These are phyloP conservation scores for Drosophila yooni DNA, from an alignment of 2,888 invertebrate species.

Conservation along the genomic window DNA sequence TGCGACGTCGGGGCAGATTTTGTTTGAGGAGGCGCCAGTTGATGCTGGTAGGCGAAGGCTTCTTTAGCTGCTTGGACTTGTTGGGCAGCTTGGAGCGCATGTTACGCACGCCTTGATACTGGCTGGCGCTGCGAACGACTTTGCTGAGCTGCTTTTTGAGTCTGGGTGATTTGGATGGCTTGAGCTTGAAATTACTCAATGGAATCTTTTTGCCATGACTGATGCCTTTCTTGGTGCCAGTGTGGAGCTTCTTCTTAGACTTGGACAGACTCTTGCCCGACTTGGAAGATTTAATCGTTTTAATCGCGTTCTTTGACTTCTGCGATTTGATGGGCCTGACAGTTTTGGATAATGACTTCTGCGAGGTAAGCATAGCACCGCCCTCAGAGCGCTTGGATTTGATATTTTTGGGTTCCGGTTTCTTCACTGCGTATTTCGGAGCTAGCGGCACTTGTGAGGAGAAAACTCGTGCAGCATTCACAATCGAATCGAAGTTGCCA, in stretches of 20 bases:
- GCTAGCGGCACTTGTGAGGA: constrained; percentile 43
- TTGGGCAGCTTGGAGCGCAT: constrained; percentile 45
- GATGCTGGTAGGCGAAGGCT: constrained; percentile 56
- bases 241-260: constrained; percentile 14
- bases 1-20: constrained; percentile 53
- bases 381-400: constrained; percentile 40
- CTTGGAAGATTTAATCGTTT: constrained; percentile 47
- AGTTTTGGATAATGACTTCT: constrained; percentile 36
- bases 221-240: constrained; percentile 2
- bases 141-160: constrained; percentile 29
- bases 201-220: constrained; percentile 58
- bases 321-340: constrained; percentile 34
- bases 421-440: constrained; percentile 60
- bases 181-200: constrained; percentile 49
- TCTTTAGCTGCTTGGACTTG: constrained; percentile 44
- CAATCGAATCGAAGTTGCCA: constrained; percentile 71
- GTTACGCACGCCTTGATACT: constrained; percentile 50
- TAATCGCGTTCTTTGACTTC: constrained; percentile 54
- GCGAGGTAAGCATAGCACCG: constrained; percentile 41
- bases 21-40: constrained; percentile 65
- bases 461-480: constrained; percentile 68
- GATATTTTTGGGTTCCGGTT: constrained; percentile 8
- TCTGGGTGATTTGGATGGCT: background rate
- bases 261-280: constrained; percentile 42
- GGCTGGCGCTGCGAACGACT: constrained; percentile 63